A percentile compares a stretch with the other conserved stretches of the same genome.
Evolutionary conservation across 1,140 invertebrate species (phyloP).

Genomic region (Caenorhabditis inopinata): DNA sequence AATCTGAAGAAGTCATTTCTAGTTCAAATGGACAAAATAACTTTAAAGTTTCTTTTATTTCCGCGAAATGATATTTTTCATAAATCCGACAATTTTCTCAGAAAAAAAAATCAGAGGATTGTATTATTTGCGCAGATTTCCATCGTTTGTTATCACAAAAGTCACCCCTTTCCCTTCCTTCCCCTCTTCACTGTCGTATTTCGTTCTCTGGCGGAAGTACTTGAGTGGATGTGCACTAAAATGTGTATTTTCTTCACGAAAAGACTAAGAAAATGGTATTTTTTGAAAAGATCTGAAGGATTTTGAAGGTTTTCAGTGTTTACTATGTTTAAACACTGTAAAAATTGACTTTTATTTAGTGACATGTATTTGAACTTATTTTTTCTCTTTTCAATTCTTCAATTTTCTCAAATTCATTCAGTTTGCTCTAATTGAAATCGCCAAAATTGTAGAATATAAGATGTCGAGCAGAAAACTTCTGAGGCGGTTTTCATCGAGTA

Average conservation of each 20-base stretch:
- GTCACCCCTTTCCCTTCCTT: not conserved
- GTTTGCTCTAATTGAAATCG: not conserved
- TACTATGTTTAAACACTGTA: too few relatives aligned
- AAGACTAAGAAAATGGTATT: not conserved
- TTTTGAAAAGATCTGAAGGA: not conserved
- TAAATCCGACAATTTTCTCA: too few relatives aligned
- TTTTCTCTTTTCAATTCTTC: not conserved
- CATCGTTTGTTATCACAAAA: slow-evolving; percentile 2
- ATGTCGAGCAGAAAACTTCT: slow-evolving; percentile 46
- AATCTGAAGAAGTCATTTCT: too few relatives aligned
- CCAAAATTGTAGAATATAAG: not conserved
- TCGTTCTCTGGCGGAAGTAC: slow-evolving; percentile 22
- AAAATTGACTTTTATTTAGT: too few relatives aligned
- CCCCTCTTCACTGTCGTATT: not conserved
- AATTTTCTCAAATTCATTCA: not conserved
- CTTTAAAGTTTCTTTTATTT: too few relatives aligned
- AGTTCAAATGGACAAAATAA: too few relatives aligned
- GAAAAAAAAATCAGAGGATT: not conserved
- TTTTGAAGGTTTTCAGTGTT: too few relatives aligned
- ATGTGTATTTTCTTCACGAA: not conserved
- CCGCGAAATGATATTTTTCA: too few relatives aligned
- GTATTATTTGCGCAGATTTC: slow-evolving; percentile 7
- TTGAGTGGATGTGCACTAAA: slow-evolving; percentile 13
- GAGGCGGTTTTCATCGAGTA: slow-evolving; percentile 45
- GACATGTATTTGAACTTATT: too few relatives aligned